These are phyloP conservation scores for Zophobas morio DNA, from an alignment of 1,140 invertebrate species.

Conservation along the genomic window DNA sequence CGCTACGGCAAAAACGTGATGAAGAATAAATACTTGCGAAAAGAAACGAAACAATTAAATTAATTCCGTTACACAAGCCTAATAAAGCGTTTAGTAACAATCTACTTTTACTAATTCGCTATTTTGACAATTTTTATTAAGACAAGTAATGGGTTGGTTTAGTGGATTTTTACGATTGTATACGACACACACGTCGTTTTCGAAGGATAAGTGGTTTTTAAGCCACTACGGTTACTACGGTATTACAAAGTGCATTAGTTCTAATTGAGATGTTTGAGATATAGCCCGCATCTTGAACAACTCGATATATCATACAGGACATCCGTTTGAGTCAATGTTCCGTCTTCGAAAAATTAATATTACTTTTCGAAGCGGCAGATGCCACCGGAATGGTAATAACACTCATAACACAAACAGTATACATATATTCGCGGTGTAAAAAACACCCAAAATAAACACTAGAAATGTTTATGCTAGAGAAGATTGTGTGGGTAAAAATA, in stretches of 20 bases:
- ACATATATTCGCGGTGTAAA: slow-evolving; percentile 26
- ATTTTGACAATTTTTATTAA: neutral
- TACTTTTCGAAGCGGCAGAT: slow-evolving; percentile 24
- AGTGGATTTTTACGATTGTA: slow-evolving; percentile 1
- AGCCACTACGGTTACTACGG: neutral
- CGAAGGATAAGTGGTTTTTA: neutral
- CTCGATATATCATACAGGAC: slow-evolving; percentile 38
- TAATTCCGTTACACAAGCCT: slow-evolving; percentile 16
- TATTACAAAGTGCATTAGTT: neutral
- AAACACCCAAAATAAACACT: slow-evolving; percentile 22
- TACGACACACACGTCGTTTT: neutral
- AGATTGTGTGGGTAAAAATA: neutral
- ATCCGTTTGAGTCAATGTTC: slow-evolving; percentile 41
- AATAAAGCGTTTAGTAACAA: slow-evolving; percentile 21
- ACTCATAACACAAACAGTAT: neutral
- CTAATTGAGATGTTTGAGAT: slow-evolving; percentile 8
- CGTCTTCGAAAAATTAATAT: slow-evolving; percentile 31
- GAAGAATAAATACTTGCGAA: slow-evolving; percentile 23
- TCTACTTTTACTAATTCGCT: slow-evolving; percentile 27
- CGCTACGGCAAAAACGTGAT: slow-evolving; percentile 17
- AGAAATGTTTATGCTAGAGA: neutral
- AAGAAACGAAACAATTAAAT: slow-evolving; percentile 37
- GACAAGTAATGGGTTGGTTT: neutral
- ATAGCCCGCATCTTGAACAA: slow-evolving; percentile 21
- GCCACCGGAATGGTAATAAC: slow-evolving; percentile 24